These are phyloP conservation scores for Diacarnus erythraeanus DNA, from an alignment of 37 sponge, comb jelly and placozoan genomes.

Conservation along the genomic window DNA sequence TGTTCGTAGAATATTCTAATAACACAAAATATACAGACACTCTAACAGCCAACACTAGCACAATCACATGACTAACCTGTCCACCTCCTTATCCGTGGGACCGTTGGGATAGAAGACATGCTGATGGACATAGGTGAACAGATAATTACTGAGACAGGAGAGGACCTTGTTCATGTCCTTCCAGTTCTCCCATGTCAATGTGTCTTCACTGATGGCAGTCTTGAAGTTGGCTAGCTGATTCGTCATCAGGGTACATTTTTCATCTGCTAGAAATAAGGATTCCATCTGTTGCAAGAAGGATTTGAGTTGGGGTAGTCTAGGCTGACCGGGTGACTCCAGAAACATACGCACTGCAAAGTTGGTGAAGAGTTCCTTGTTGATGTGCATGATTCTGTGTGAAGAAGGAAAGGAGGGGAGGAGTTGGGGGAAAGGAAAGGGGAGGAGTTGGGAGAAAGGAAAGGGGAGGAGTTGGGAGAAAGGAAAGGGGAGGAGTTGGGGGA, in stretches of 20 bases:
- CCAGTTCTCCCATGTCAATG: conserved; percentile 22
- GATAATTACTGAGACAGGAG: conserved; percentile 35
- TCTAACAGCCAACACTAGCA: neutral
- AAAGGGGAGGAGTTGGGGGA: neutral
- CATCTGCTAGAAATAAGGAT: conserved; percentile 27
- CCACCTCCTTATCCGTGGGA: conserved; percentile 53
- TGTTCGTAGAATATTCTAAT: conserved; percentile 76
- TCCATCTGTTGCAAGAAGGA: conserved; percentile 24
- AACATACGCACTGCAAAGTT: conserved; percentile 39
- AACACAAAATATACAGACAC: no score
- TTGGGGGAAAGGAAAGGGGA: neutral
- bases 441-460: neutral
- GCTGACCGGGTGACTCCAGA: conserved; percentile 20
- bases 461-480: neutral
- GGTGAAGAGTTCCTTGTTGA: conserved; percentile 38
- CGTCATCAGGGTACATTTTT: conserved; percentile 36
- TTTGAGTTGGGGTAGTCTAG: conserved; percentile 9
- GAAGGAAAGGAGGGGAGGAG: neutral
- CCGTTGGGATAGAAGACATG: conserved; percentile 76
- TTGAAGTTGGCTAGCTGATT: conserved; percentile 23
- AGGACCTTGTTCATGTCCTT: conserved; percentile 33
- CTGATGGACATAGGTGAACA: conserved; percentile 43
- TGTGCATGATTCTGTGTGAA: conserved; percentile 20
- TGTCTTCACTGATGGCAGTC: conserved; percentile 26
- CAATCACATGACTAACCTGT: conserved; percentile 43